phyloP scores from a whole-genome alignment of 2,113 vertebrate species.

The Leucopsar rothschildi region DNA sequence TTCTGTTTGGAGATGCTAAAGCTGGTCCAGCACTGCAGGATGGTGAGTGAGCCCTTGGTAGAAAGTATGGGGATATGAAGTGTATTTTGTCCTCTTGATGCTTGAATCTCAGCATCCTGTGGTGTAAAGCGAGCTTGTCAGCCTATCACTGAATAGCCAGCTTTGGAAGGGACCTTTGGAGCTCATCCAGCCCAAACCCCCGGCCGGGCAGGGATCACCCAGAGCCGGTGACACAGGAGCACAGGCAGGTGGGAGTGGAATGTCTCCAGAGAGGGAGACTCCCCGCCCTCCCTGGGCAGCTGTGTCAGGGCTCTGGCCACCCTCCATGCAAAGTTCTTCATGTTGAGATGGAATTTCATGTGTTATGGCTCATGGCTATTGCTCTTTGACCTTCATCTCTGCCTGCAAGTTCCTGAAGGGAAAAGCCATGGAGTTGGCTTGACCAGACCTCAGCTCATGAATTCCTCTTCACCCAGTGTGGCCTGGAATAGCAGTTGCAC shows the following conservation, averaged over 20 bases:
- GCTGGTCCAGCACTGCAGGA: not conserved
- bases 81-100: not conserved
- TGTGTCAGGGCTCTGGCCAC: not conserved
- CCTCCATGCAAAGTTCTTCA: not conserved
- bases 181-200: not conserved
- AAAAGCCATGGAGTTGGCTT: not conserved
- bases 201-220: not conserved
- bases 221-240: not conserved
- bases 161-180: not conserved
- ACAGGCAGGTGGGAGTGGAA: not conserved
- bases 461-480: not conserved
- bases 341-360: not conserved
- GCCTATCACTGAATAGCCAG: not conserved
- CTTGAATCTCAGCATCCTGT: rapidly evolving
- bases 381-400: not conserved
- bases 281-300: not conserved
- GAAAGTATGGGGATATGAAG: not conserved
- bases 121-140: not conserved
- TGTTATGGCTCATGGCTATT: not conserved
- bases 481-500: not conserved
- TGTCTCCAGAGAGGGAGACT: not conserved
- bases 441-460: not conserved
- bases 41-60: not conserved
- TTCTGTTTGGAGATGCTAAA: not conserved
- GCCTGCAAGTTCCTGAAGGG: not conserved